Conservation (phyloP, 1,140 invertebrate species). For the Cheumatopsyche charites region DNA sequence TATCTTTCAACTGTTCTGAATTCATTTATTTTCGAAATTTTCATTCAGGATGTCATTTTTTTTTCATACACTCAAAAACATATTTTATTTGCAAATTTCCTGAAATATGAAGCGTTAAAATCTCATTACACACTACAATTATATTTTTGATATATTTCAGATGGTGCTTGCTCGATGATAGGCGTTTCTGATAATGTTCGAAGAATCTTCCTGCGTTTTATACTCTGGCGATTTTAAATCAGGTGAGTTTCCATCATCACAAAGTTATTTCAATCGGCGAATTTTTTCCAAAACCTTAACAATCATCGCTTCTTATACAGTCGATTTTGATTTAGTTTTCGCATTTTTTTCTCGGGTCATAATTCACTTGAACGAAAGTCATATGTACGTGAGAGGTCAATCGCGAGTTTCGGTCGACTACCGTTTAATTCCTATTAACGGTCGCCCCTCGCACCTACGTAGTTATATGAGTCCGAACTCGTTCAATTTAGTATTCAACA, state of each 20-base stretch:
- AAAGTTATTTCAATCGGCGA: no score
- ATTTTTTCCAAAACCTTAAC: no score
- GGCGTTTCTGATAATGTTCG: background rate
- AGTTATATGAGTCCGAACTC: background rate
- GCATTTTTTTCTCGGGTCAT: background rate
- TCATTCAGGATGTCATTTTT: no score
- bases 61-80: no score
- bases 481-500: conserved; percentile 7
- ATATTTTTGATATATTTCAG: no score
- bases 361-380: background rate
- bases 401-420: conserved; percentile 12
- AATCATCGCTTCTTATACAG: background rate
- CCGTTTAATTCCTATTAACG: conserved; percentile 20
- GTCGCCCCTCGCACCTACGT: background rate
- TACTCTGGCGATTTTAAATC: background rate
- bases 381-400: conserved; percentile 7
- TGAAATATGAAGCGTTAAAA: no score
- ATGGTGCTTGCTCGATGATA: background rate
- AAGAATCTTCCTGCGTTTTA: background rate
- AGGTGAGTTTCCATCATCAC: background rate
- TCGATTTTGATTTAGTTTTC: background rate
- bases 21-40: no score
- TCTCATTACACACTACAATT: no score
- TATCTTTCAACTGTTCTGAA: no score
- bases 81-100: no score